Evolutionary conservation across 2,113 vertebrate species (phyloP).

Genomic region (Mormoops blainvillei): DNA sequence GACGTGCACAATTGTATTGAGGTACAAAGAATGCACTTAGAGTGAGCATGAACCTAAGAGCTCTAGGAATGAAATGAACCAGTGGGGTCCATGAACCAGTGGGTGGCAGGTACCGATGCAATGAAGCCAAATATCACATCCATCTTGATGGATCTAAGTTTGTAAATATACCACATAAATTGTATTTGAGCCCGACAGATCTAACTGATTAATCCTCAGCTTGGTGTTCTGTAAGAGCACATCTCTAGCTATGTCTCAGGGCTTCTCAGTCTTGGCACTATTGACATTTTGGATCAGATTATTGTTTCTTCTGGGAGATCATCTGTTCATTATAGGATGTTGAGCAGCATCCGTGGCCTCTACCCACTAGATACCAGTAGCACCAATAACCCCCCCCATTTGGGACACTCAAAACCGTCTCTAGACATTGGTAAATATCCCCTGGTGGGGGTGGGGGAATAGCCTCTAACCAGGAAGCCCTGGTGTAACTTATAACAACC

Average conservation of each 20-base stretch:
- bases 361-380: not conserved
- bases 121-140: rapidly evolving
- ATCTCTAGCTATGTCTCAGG: not conserved
- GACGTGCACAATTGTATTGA: rapidly evolving
- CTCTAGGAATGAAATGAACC: too few relatives aligned
- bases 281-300: rapidly evolving
- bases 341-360: not conserved
- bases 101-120: rapidly evolving
- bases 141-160: not conserved
- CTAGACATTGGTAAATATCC: not conserved
- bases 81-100: rapidly evolving
- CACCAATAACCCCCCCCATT: too few relatives aligned
- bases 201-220: rapidly evolving
- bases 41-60: rapidly evolving
- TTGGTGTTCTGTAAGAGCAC: not conserved
- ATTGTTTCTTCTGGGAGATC: not conserved
- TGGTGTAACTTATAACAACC: not conserved
- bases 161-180: not conserved
- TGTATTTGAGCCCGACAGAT: rapidly evolving
- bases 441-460: rapidly evolving
- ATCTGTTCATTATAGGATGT: rapidly evolving
- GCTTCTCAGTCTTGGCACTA: not conserved
- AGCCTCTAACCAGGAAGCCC: rapidly evolving
- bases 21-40: not conserved
- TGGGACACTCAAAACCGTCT: too few relatives aligned